Conservation (phyloP, 1,140 invertebrate species). For the Patella vulgata region DNA sequence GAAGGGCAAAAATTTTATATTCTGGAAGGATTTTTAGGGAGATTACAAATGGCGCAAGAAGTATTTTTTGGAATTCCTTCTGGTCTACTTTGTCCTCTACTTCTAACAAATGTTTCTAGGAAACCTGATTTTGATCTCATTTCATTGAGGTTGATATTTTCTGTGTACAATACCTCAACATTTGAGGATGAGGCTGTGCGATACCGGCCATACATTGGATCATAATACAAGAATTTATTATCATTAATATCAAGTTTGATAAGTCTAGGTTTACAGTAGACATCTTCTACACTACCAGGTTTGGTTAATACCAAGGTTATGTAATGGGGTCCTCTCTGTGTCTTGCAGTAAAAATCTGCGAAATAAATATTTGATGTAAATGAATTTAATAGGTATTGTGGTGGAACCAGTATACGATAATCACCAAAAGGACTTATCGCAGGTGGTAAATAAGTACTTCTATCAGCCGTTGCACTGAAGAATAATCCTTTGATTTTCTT, state of each 20-base stretch:
- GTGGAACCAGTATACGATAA: conserved; percentile 22
- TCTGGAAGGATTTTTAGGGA: no score
- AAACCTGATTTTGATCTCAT: conserved; percentile 5
- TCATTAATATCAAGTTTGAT: conserved; percentile 23
- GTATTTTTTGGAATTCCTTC: conserved; percentile 20
- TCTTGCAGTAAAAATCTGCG: conserved; percentile 47
- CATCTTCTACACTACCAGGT: conserved; percentile 24
- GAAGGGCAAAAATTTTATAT: no score
- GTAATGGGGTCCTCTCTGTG: conserved; percentile 36
- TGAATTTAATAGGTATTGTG: conserved; percentile 27
- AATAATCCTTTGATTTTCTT: conserved; percentile 35
- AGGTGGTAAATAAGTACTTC: conserved; percentile 6
- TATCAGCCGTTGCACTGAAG: conserved; percentile 26
- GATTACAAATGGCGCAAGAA: conserved; percentile 21
- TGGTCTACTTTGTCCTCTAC: conserved; percentile 3
- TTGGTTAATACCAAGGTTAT: conserved; percentile 40
- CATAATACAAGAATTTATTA: conserved; percentile 29
- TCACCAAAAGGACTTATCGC: conserved; percentile 23
- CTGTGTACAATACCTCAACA: conserved; percentile 41
- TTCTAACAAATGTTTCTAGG: conserved; percentile 7
- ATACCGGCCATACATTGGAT: conserved; percentile 8
- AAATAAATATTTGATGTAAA: conserved; percentile 39
- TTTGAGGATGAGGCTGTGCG: conserved; percentile 8
- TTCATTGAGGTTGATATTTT: conserved; percentile 19
- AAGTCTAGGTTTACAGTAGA: conserved; percentile 47